These are phyloP conservation scores for Arbacia lixula DNA, from an alignment of 53 echinoderm and acorn worm species.

Conservation along the genomic window DNA sequence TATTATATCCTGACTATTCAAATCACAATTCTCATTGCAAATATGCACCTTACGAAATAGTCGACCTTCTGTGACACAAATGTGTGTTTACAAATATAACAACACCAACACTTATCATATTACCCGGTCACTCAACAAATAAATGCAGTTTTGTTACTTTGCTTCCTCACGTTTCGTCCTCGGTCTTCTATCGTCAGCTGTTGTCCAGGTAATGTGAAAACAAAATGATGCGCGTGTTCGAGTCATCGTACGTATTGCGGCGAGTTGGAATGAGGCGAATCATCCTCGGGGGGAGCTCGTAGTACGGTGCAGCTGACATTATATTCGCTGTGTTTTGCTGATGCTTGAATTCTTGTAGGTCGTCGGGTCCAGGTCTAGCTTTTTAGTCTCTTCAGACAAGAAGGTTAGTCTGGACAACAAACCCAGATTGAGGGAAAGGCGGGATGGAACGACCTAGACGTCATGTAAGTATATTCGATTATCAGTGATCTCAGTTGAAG, in stretches of 20 bases:
- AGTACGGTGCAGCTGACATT: too few species aligned
- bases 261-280: neutral
- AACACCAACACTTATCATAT: conserved; percentile 57
- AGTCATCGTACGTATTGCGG: conserved; percentile 8
- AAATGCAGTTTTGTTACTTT: conserved; percentile 33
- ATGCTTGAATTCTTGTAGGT: too few species aligned
- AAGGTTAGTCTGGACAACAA: too few species aligned
- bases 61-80: conserved; percentile 23
- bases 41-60: conserved; percentile 52
- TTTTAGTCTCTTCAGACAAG: too few species aligned
- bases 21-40: conserved; percentile 36
- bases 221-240: neutral
- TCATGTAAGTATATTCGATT: conserved; percentile 25
- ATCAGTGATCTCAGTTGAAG: conserved; percentile 36
- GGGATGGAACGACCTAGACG: conserved; percentile 8
- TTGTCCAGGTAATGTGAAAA: conserved; percentile 21
- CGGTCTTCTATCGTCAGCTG: conserved; percentile 12
- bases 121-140: conserved; percentile 56
- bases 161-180: conserved; percentile 26
- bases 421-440: too few species aligned
- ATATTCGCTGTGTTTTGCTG: too few species aligned
- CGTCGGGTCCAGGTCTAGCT: too few species aligned
- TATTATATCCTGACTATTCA: neutral
- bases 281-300: conserved; percentile 9
- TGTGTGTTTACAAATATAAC: conserved; percentile 33